phyloP scores from a whole-genome alignment of 2,797 vertebrate species.

The Coracias cyanogaster region DNA sequence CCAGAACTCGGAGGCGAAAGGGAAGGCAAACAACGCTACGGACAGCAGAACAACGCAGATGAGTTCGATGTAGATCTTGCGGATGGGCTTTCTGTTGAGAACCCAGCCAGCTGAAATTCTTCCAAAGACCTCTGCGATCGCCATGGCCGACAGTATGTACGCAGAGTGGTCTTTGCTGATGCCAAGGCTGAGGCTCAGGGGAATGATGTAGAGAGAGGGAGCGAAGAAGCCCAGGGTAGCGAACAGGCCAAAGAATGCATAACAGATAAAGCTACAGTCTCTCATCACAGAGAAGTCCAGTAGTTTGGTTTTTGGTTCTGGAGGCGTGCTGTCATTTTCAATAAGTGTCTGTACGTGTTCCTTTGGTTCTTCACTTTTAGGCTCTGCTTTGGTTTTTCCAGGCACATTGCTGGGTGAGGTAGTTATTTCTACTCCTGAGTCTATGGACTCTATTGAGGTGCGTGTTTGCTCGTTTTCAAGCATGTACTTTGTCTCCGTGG shows the following conservation, averaged over 20 bases:
- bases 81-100: constrained; percentile 81
- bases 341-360: constrained; percentile 38
- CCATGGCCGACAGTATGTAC: constrained; percentile 91
- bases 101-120: constrained; percentile 88
- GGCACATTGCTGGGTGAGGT: constrained; percentile 84
- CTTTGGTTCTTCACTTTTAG: constrained; percentile 66
- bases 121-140: constrained; percentile 90
- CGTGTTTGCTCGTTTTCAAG: constrained; percentile 90
- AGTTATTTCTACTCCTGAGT: constrained; percentile 93
- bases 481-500: constrained; percentile 81
- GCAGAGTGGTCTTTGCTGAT: constrained; percentile 84
- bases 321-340: not conserved
- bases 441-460: constrained; percentile 89
- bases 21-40: constrained; percentile 87
- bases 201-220: constrained; percentile 92
- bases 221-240: constrained; percentile 96
- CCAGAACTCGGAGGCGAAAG: constrained; percentile 87
- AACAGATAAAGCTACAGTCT: constrained; percentile 90
- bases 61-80: constrained; percentile 91
- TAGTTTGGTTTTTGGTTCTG: constrained; percentile 67
- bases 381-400: constrained; percentile 67
- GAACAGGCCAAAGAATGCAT: constrained; percentile 94
- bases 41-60: constrained; percentile 83
- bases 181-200: constrained; percentile 88
- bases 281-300: constrained; percentile 91